phyloP scores from a whole-genome alignment of 2,797 vertebrate species.

The Acanthis flammea region DNA sequence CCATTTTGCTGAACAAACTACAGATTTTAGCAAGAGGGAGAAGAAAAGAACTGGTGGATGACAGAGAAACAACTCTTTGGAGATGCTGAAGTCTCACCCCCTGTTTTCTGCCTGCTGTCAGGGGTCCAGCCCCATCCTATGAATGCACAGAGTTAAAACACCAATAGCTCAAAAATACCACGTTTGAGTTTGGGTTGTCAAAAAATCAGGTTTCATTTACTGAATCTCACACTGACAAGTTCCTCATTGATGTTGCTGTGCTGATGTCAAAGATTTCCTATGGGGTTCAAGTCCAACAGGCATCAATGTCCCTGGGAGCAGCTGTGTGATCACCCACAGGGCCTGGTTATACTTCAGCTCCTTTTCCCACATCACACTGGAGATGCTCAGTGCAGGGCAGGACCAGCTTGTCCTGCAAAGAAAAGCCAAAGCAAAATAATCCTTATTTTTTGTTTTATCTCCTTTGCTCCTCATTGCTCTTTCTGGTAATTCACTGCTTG shows the following conservation, averaged over 20 bases:
- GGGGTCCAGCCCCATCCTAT: background rate
- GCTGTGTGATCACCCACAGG: background rate
- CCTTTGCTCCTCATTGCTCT: background rate
- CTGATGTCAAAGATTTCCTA: background rate
- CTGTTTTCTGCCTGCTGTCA: background rate
- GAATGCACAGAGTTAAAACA: accelerated
- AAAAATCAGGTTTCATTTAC: background rate
- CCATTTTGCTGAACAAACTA: background rate
- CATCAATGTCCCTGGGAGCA: background rate
- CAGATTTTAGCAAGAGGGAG: background rate
- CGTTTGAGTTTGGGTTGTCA: background rate
- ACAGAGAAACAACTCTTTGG: background rate
- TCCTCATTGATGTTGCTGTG: background rate
- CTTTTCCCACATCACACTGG: background rate
- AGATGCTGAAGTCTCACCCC: background rate
- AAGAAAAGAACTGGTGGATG: background rate
- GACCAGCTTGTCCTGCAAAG: accelerated
- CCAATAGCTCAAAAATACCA: background rate
- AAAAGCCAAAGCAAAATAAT: background rate
- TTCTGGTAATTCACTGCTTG: background rate
- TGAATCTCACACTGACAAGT: background rate
- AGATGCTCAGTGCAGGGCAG: background rate
- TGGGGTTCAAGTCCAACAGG: background rate
- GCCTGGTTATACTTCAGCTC: background rate
- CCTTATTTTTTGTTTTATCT: background rate